phyloP scores from a whole-genome alignment of 92 coral and sea anemone genomes.

The Montipora capitata region DNA sequence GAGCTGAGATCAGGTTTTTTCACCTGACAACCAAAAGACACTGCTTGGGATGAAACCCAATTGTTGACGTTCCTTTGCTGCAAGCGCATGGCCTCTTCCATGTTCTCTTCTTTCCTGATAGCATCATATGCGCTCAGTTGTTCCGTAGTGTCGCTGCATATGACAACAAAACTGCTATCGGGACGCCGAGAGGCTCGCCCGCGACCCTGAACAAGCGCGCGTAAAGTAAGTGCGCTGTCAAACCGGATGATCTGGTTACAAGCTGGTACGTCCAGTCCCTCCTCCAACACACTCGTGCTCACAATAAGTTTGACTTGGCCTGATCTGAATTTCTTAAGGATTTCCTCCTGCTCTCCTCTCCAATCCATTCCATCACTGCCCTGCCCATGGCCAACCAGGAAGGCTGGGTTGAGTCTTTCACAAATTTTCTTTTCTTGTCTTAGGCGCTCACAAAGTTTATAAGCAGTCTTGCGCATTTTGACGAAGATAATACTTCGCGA shows the following conservation, averaged over 20 bases:
- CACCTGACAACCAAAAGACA: slow-evolving; percentile 75
- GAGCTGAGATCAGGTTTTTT: slow-evolving; percentile 60
- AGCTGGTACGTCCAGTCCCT: slow-evolving; percentile 97
- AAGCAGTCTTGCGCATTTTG: slow-evolving; percentile 92
- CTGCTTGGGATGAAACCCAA: slow-evolving; percentile 49
- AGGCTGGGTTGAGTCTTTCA: slow-evolving; percentile 81
- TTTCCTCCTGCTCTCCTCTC: slow-evolving; percentile 93
- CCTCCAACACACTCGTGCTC: slow-evolving; percentile 94
- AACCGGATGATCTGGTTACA: slow-evolving; percentile 97
- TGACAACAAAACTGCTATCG: slow-evolving; percentile 88
- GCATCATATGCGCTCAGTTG: slow-evolving; percentile 65
- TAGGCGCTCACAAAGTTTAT: slow-evolving; percentile 87
- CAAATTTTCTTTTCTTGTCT: slow-evolving; percentile 54
- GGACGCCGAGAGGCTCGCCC: slow-evolving; percentile 96
- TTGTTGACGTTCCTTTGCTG: slow-evolving; percentile 33
- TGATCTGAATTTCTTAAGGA: slow-evolving; percentile 88
- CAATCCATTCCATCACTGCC: slow-evolving; percentile 98
- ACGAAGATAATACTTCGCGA: slow-evolving; percentile 95
- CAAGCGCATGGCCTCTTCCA: slow-evolving; percentile 84
- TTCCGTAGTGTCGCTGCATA: slow-evolving; percentile 84
- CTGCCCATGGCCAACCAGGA: slow-evolving; percentile 94
- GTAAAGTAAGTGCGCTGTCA: slow-evolving; percentile 86
- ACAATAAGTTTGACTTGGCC: slow-evolving; percentile 92
- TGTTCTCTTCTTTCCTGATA: slow-evolving; percentile 78
- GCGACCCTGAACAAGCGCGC: slow-evolving; percentile 94